Evolutionary conservation across 2,888 invertebrate genomes (phyloP).

Genomic region (Autographa pulchrina): DNA sequence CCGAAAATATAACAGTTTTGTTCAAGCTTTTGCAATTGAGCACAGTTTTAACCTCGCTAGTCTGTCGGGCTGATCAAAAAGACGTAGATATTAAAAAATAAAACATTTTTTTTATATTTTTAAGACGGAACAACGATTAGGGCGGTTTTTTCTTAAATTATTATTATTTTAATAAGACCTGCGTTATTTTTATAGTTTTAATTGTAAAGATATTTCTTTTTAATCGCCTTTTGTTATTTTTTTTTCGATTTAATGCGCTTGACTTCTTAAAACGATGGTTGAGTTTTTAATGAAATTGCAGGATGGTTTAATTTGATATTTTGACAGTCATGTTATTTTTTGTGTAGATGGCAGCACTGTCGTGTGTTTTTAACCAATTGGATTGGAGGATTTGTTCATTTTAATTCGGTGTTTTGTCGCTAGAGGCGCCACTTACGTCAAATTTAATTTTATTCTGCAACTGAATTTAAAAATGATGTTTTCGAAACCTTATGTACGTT

Average conservation of each 20-base stretch:
- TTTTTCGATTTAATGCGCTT: not conserved
- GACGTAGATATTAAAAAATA: slow-evolving; percentile 45
- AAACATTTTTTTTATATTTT: slow-evolving; percentile 33
- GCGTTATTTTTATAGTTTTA: slow-evolving; percentile 42
- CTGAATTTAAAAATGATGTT: not conserved
- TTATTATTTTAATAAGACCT: slow-evolving; percentile 45
- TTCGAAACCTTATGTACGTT: not conserved
- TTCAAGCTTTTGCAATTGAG: slow-evolving; percentile 17
- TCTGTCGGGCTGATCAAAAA: slow-evolving; percentile 58
- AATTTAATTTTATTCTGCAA: slow-evolving; percentile 1
- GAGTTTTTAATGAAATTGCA: not conserved
- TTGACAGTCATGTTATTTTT: not conserved
- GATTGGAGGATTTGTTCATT: not conserved
- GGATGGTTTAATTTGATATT: not conserved
- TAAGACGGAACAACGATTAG: slow-evolving; percentile 57
- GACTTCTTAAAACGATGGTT: not conserved
- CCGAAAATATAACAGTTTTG: no score
- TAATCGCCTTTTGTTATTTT: not conserved
- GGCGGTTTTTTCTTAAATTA: slow-evolving; percentile 52
- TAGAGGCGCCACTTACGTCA: slow-evolving; percentile 1
- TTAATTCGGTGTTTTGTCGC: slow-evolving; percentile 1
- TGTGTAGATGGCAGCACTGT: not conserved
- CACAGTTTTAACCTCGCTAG: slow-evolving; percentile 56
- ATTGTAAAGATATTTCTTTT: slow-evolving; percentile 41
- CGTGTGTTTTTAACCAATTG: not conserved